Conservation (phyloP, 2,888 invertebrate genomes). For the Ennomos quercinarius region DNA sequence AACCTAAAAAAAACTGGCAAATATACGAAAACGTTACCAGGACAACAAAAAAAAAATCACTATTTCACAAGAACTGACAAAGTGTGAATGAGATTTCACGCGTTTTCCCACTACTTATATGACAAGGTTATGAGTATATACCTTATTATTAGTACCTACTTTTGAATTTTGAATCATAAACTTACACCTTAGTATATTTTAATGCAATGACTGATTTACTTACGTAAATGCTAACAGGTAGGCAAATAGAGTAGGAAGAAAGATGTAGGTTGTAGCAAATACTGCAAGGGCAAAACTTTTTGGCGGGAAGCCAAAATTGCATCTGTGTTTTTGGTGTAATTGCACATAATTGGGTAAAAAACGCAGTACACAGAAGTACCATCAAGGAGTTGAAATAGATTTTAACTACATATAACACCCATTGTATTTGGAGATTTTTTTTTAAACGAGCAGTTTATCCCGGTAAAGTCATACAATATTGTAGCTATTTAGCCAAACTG, state of each 20-base stretch:
- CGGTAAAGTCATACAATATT: too few species aligned
- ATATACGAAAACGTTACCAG: too few species aligned
- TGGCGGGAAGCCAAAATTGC: constrained; percentile 38
- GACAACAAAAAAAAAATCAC: too few species aligned
- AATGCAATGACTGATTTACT: constrained; percentile 22
- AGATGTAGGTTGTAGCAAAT: constrained; percentile 23
- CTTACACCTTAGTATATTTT: constrained; percentile 11
- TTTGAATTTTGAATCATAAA: constrained; percentile 10
- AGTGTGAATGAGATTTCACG: too few species aligned
- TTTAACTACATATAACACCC: too few species aligned
- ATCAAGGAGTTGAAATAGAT: too few species aligned
- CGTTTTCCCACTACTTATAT: constrained; percentile 1
- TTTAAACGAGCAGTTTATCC: too few species aligned
- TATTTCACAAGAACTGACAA: too few species aligned
- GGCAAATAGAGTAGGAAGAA: constrained; percentile 18
- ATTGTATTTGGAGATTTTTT: too few species aligned
- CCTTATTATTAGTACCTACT: background rate
- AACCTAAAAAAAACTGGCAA: too few species aligned
- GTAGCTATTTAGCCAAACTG: too few species aligned
- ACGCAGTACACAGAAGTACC: background rate
- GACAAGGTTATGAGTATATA: constrained; percentile 9
- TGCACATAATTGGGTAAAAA: constrained; percentile 27
- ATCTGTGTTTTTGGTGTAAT: constrained; percentile 19
- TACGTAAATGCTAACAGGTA: constrained; percentile 24
- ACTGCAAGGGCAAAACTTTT: constrained; percentile 31